Conservation (phyloP, 2,113 vertebrate genomes). For the Rattus rattus region DNA sequence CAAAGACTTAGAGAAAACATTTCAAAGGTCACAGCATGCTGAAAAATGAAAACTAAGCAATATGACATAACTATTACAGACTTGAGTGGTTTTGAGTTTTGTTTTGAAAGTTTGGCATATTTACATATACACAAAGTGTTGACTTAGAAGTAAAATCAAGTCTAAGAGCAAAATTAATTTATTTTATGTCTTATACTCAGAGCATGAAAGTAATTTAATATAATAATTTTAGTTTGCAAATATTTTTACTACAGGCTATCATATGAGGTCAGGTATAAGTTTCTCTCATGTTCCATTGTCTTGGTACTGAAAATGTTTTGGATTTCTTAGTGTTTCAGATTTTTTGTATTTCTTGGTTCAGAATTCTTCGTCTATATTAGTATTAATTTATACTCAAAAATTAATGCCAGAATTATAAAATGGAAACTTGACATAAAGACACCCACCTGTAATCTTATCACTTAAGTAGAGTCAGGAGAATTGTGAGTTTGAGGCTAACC, state of each 20-base stretch:
- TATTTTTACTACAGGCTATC: not conserved
- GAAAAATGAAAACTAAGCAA: conserved; percentile 15
- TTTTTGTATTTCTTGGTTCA: not conserved
- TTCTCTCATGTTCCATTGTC: not conserved
- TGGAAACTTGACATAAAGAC: not conserved
- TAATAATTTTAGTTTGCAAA: not conserved
- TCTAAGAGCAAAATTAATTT: not conserved
- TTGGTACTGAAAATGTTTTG: not conserved
- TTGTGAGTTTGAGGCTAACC: not conserved
- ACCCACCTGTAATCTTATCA: not conserved
- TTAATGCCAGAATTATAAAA: not conserved
- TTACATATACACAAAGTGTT: not conserved
- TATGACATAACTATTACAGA: not conserved
- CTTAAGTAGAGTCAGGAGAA: not conserved
- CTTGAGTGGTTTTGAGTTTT: too few species aligned
- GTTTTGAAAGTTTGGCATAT: not conserved
- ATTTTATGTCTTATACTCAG: not conserved
- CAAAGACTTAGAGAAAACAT: not conserved
- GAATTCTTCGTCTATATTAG: not conserved
- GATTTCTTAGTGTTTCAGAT: not conserved
- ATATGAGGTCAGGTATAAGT: not conserved
- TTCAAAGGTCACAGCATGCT: not conserved
- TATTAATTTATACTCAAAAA: not conserved
- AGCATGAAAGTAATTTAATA: not conserved
- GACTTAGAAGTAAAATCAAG: not conserved